Evolutionary conservation across 2,113 vertebrate species (phyloP).

Genomic region (Synchiropus splendidus): DNA sequence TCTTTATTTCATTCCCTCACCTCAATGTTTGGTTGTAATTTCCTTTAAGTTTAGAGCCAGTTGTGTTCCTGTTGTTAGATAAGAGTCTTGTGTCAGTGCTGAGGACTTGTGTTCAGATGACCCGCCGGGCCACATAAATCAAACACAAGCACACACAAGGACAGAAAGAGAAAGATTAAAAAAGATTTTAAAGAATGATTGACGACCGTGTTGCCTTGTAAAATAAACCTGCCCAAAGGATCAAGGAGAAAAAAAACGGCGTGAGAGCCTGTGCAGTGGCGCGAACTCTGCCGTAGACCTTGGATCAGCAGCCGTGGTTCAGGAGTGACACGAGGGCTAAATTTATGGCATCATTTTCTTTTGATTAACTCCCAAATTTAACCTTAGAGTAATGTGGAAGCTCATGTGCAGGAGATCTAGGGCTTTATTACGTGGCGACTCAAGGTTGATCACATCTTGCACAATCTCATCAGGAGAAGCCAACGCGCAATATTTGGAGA

Average conservation of each 20-base stretch:
- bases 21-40: no score
- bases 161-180: constrained; percentile 62
- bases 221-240: constrained; percentile 31
- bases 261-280: constrained; percentile 5
- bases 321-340: constrained; percentile 3
- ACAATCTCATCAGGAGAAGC: constrained; percentile 42
- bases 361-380: constrained; percentile 28
- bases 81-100: constrained; percentile 37
- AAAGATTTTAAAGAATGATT: constrained; percentile 58
- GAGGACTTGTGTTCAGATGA: constrained; percentile 37
- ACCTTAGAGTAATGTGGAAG: constrained; percentile 41
- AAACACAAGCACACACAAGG: constrained; percentile 43
- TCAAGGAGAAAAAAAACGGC: constrained; percentile 13
- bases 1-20: no score
- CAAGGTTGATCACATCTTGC: constrained; percentile 44
- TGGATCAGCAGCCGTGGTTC: constrained; percentile 31
- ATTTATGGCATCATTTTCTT: constrained; percentile 34
- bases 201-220: constrained; percentile 55
- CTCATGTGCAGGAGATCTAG: constrained; percentile 37
- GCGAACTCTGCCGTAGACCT: constrained; percentile 30
- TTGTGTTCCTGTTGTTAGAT: no score
- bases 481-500: constrained; percentile 38
- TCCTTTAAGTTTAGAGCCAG: no score
- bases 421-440: constrained; percentile 20
- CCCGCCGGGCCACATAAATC: constrained; percentile 54